Evolutionary conservation across 2,797 vertebrate species (phyloP).

Genomic region (Malacoraja senta): DNA sequence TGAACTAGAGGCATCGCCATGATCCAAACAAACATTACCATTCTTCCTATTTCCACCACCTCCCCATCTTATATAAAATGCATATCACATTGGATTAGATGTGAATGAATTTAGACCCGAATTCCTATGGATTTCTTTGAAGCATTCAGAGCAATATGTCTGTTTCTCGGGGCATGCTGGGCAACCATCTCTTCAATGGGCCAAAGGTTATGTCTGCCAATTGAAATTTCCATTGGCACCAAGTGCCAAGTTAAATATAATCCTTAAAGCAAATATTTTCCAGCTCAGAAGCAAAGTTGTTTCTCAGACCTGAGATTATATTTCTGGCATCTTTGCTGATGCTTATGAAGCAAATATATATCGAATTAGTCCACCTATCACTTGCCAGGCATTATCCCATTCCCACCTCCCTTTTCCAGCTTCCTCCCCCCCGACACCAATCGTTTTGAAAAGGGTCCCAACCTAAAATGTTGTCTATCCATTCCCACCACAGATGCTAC

Average conservation of each 20-base stretch:
- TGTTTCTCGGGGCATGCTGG: not conserved
- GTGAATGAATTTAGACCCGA: not conserved
- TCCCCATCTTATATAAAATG: not conserved
- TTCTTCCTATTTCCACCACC: too few species aligned
- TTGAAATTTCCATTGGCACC: not conserved
- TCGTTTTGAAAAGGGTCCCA: too few species aligned
- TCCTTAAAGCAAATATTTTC: not conserved
- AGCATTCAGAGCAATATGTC: not conserved
- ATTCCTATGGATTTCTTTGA: not conserved
- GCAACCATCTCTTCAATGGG: not conserved
- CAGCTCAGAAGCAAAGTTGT: not conserved
- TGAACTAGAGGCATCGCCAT: not conserved
- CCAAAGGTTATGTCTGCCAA: not conserved
- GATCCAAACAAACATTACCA: not conserved
- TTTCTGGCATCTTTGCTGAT: not conserved
- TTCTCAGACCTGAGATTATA: not conserved
- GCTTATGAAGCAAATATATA: not conserved
- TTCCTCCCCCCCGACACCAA: too few species aligned
- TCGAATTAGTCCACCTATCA: too few species aligned
- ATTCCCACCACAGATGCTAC: too few species aligned
- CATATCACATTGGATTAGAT: not conserved
- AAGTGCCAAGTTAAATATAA: conserved; percentile 10
- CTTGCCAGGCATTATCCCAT: too few species aligned
- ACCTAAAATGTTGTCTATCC: too few species aligned
- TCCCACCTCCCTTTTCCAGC: too few species aligned